Conservation (phyloP, 2,888 invertebrate genomes). For the Rhagonycha lutea region DNA sequence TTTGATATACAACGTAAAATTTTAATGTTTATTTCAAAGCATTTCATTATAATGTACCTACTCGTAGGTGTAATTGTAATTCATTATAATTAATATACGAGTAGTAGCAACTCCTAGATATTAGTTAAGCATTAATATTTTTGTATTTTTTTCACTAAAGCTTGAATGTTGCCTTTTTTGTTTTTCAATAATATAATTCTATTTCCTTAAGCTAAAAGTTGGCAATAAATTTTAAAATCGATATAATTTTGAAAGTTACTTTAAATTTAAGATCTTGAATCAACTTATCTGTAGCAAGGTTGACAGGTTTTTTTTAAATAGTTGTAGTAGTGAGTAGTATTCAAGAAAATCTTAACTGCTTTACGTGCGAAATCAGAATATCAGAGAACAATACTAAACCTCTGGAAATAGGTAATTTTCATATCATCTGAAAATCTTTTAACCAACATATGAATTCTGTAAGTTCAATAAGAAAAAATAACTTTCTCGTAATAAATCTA, state of each 20-base stretch:
- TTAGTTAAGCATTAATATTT: neutral
- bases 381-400: neutral
- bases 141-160: neutral
- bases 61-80: neutral
- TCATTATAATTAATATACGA: neutral
- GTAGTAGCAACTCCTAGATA: neutral
- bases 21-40: neutral
- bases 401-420: neutral
- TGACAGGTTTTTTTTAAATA: conserved; percentile 7
- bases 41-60: neutral
- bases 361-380: neutral
- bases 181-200: neutral
- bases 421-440: neutral
- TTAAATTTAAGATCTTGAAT: conserved; percentile 5
- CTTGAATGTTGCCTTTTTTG: neutral
- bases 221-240: neutral
- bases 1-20: neutral
- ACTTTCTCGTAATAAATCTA: neutral
- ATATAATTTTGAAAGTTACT: neutral
- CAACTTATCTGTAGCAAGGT: conserved; percentile 11
- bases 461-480: neutral
- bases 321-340: neutral
- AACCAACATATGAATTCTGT: neutral
- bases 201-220: neutral
- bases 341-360: neutral